These are phyloP conservation scores for Chloroceryle inda DNA, from an alignment of 2,797 vertebrate species.

Conservation along the genomic window DNA sequence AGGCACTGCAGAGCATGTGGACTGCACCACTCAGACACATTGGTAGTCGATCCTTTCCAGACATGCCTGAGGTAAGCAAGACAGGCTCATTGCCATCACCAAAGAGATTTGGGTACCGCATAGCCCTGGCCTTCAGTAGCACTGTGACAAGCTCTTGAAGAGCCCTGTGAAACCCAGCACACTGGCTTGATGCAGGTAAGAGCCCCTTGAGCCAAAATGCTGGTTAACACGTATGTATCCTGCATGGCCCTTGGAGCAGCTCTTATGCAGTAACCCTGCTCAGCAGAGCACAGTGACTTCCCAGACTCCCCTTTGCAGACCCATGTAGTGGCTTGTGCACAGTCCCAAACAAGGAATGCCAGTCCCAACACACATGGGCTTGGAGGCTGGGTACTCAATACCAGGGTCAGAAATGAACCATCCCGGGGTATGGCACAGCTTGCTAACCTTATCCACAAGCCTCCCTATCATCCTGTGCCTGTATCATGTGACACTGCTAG, in stretches of 20 bases:
- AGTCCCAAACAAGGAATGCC: too few relatives aligned
- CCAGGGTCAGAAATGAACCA: background rate
- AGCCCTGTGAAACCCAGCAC: background rate
- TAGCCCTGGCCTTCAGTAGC: background rate
- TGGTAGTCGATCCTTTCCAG: background rate
- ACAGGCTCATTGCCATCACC: background rate
- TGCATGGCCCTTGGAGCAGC: background rate
- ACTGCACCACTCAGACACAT: rapidly evolving
- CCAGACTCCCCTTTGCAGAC: background rate
- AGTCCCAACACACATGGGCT: background rate
- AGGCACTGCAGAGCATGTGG: rapidly evolving
- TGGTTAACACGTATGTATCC: rapidly evolving
- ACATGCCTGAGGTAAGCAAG: background rate
- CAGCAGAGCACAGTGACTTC: background rate
- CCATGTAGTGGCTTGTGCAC: too few relatives aligned
- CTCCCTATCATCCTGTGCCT: rapidly evolving
- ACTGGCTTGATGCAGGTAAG: rapidly evolving
- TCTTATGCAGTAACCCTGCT: background rate
- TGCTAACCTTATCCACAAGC: background rate
- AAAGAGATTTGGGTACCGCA: background rate
- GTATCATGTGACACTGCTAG: background rate
- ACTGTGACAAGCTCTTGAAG: background rate
- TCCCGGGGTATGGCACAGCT: background rate
- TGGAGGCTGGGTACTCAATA: background rate
- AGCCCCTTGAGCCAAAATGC: background rate